Percentiles rank a stretch among this genome's conserved stretches.
Evolutionary conservation across 2,113 vertebrate genomes (phyloP).

Genomic region (Ochotona curzoniae): DNA sequence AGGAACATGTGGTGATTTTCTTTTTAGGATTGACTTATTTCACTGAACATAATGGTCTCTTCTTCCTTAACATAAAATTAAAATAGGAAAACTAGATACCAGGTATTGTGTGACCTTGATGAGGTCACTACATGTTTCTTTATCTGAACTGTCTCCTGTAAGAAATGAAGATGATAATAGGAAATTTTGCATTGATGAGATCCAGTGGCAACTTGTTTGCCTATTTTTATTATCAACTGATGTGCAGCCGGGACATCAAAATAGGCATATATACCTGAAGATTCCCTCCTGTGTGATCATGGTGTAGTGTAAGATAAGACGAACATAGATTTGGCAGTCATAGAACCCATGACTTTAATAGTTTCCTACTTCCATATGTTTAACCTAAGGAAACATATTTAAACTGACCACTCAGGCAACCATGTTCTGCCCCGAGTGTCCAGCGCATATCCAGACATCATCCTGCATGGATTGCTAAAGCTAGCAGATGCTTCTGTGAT

Average conservation of each 20-base stretch:
- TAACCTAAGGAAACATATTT: neutral
- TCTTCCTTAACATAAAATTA: too few relatives aligned
- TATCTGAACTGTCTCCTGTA: neutral
- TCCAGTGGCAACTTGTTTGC: neutral
- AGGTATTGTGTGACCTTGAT: neutral
- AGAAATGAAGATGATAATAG: neutral
- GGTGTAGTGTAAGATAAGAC: neutral
- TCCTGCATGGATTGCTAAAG: neutral
- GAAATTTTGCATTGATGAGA: neutral
- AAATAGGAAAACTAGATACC: neutral
- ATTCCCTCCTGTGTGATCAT: neutral
- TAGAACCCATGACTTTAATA: neutral
- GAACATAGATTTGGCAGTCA: neutral
- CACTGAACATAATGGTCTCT: too few relatives aligned
- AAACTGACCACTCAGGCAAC: neutral
- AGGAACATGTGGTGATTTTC: too few relatives aligned
- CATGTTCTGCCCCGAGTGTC: neutral
- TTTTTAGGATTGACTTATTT: too few relatives aligned
- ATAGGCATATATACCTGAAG: neutral
- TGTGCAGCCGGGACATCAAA: neutral
- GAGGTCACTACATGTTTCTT: neutral
- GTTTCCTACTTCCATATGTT: slow-evolving; percentile 9
- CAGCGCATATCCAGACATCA: neutral
- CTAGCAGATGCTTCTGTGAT: neutral
- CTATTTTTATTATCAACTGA: neutral